Base-by-base conservation (phyloP, 1,140 invertebrate genomes). In the Drosophila lacertosa region DNA sequence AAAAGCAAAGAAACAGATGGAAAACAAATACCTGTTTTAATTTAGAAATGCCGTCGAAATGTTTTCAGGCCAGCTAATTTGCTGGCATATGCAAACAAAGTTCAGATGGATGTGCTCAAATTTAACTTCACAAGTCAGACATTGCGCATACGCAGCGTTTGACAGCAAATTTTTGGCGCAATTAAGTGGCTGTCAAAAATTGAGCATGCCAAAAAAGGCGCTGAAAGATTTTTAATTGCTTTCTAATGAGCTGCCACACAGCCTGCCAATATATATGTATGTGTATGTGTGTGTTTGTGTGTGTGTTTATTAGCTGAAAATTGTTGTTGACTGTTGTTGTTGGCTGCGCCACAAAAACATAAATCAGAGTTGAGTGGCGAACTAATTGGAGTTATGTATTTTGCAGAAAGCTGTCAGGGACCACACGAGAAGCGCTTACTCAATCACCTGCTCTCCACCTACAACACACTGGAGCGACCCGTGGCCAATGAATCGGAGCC, bases 391-490 rank as follows among this genome's bases (percentile, higher is more conserved):
- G 32, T 42, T 13, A n/a, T 18, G 40, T 35, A 65, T 47, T 48
- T 90, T 86, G n/a, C 93, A 96, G 95, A 94, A 91, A 95, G 94
- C 80, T 93, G 94, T 77, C 95, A 96, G 93, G 97, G 97, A 84
- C 93, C 94, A 58, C 96, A 98, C 92, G 98, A 99, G 93, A 96
- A 96, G 92, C 93, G 95, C 78, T 93, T 99, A 70, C 94, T 99
- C 79, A 96, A 98, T 90, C 93, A 96, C 88, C 93, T 99, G 76
- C 94, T 96, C 80, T 96, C 97, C 91, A 96, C 97, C 81, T 99
- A 99, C 93, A 99, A 99, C 92, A 96, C 96, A 62, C 94, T 99
- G 84, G 98, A 99, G 93, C 93, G 99, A 91, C 99, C 98, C 15
- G 98, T 99, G 16, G 95, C 95, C 74, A 98, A 99, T 92, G 98